Conservation (phyloP, 1,140 invertebrate species). For the Odontomachus brunneus region DNA sequence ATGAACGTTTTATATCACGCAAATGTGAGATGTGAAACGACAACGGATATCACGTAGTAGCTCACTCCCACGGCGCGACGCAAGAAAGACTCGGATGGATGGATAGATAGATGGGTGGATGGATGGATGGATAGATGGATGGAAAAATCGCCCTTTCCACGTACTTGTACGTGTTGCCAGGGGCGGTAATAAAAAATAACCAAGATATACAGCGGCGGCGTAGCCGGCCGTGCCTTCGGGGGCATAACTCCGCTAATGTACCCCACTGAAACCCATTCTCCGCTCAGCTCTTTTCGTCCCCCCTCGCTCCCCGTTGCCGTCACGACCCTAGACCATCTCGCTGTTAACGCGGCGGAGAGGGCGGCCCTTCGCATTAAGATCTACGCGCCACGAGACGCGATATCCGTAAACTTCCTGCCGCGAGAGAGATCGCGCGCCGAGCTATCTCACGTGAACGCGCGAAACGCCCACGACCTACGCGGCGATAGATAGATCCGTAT, state of each 20-base stretch:
- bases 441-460: slow-evolving; percentile 5
- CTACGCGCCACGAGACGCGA: slow-evolving; percentile 70
- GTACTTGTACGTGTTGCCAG: slow-evolving; percentile 61
- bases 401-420: slow-evolving; percentile 45
- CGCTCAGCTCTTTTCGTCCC: slow-evolving; percentile 67
- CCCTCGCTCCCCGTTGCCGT: slow-evolving; percentile 51
- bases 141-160: slow-evolving; percentile 64
- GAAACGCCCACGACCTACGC: slow-evolving; percentile 40
- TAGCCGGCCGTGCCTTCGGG: slow-evolving; percentile 72
- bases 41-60: slow-evolving; percentile 30
- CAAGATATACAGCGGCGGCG: slow-evolving; percentile 80
- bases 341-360: slow-evolving; percentile 66
- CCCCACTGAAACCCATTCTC: slow-evolving; percentile 77
- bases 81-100: neutral
- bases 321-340: slow-evolving; percentile 61
- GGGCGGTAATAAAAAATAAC: slow-evolving; percentile 81
- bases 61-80: slow-evolving; percentile 35
- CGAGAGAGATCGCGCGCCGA: slow-evolving; percentile 15
- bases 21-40: slow-evolving; percentile 25
- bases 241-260: slow-evolving; percentile 82
- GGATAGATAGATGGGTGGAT: neutral
- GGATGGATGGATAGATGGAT: slow-evolving; percentile 4
- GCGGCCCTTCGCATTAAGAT: slow-evolving; percentile 74
- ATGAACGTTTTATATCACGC: neutral
- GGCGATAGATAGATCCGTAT: slow-evolving; percentile 23